Conservation (phyloP, 2,888 invertebrate genomes). For the Lithosia quadra region DNA sequence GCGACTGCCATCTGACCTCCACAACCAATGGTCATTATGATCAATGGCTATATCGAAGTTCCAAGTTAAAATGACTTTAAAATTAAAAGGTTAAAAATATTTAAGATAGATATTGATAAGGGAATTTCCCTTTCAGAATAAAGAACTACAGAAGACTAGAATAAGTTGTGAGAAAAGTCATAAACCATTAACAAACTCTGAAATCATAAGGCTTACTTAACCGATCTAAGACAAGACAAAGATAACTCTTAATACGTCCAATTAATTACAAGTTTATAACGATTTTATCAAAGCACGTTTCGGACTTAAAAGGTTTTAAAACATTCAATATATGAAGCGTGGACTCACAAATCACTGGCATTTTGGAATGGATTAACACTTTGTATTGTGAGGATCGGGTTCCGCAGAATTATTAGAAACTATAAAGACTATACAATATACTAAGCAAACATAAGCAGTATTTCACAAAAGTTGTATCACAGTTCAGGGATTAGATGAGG, state of each 20-base stretch:
- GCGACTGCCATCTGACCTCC: no score
- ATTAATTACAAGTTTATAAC: conserved; percentile 82
- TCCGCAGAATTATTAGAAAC: conserved; percentile 40
- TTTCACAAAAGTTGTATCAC: no score
- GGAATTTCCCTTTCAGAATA: no score
- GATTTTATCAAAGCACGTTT: conserved; percentile 67
- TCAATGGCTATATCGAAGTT: no score
- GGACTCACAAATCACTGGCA: conserved; percentile 76
- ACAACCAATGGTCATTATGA: no score
- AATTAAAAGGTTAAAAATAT: no score
- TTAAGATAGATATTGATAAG: neutral
- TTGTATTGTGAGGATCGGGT: conserved; percentile 31
- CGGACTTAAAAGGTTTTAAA: conserved; percentile 83
- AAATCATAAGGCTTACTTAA: conserved; percentile 28
- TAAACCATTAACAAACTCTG: conserved; percentile 19
- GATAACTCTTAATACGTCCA: conserved; percentile 66
- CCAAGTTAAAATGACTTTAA: no score
- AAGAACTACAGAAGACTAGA: neutral
- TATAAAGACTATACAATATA: neutral
- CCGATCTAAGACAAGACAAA: conserved; percentile 41
- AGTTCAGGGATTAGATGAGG: no score
- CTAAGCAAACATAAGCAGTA: no score
- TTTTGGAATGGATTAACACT: conserved; percentile 32
- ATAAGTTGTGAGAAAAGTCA: conserved; percentile 5
- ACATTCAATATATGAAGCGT: conserved; percentile 74